These are phyloP conservation scores for Hylaeus anthracinus DNA, from an alignment of 1,140 invertebrate genomes.

Conservation along the genomic window DNA sequence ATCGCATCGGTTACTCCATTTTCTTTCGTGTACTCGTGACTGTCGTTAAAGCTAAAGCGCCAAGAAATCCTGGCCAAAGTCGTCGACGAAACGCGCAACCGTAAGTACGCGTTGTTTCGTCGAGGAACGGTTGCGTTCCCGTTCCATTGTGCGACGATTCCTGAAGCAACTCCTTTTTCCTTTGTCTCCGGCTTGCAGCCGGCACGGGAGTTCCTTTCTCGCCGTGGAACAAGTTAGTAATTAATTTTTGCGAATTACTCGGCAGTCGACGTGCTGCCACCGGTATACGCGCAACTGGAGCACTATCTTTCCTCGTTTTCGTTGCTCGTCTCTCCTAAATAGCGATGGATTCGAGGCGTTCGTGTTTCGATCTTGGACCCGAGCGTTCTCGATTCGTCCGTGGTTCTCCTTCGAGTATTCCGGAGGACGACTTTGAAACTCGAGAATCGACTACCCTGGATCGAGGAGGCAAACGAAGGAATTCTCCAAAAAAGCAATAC, in stretches of 20 bases:
- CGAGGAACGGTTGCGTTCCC: constrained; percentile 47
- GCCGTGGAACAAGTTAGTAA: constrained; percentile 74
- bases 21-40: no score
- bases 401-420: neutral
- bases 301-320: constrained; percentile 70
- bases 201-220: constrained; percentile 63
- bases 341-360: constrained; percentile 57
- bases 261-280: constrained; percentile 72
- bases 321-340: constrained; percentile 51
- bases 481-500: no score
- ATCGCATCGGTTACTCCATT: no score
- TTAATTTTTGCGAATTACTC: constrained; percentile 80
- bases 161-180: constrained; percentile 66
- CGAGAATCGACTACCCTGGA: no score
- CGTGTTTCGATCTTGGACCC: neutral
- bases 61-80: constrained; percentile 19
- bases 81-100: constrained; percentile 33
- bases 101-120: constrained; percentile 43
- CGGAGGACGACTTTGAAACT: neutral
- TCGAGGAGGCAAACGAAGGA: no score
- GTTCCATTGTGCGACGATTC: constrained; percentile 66
- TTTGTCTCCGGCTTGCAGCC: constrained; percentile 55
- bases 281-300: constrained; percentile 67
- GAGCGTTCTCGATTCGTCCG: neutral
- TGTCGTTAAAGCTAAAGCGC: neutral